These are phyloP conservation scores for Aromia moschata DNA, from an alignment of 2,888 invertebrate species.

Conservation along the genomic window DNA sequence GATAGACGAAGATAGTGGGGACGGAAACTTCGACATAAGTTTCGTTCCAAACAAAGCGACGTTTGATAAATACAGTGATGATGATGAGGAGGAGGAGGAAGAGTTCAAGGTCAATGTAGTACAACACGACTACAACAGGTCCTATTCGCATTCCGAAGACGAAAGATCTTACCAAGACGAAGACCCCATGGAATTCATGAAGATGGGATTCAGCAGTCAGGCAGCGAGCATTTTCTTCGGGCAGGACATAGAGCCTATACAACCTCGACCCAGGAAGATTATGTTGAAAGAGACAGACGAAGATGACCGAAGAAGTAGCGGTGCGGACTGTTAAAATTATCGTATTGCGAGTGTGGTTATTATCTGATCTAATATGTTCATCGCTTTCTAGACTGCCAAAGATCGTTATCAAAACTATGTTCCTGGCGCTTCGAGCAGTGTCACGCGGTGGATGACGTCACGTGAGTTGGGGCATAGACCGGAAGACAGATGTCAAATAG, in stretches of 20 bases:
- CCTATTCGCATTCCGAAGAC: slow-evolving; percentile 33
- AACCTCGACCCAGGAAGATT: slow-evolving; percentile 42
- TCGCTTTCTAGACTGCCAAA: too few species aligned
- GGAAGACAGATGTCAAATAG: too few species aligned
- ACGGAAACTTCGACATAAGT: slow-evolving; percentile 15
- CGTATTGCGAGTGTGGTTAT: background rate
- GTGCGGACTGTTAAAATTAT: slow-evolving; percentile 49
- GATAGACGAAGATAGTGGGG: background rate
- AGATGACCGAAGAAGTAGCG: slow-evolving; percentile 44
- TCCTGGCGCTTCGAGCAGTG: too few species aligned
- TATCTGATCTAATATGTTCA: too few species aligned
- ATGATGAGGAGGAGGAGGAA: slow-evolving; percentile 6
- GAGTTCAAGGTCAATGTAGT: slow-evolving; percentile 32
- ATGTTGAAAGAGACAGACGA: slow-evolving; percentile 35
- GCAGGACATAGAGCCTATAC: slow-evolving; percentile 40
- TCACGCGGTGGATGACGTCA: too few species aligned
- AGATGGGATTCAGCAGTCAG: slow-evolving; percentile 52
- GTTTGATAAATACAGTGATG: too few species aligned
- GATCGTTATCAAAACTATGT: too few species aligned
- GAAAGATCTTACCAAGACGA: slow-evolving; percentile 30
- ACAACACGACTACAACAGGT: slow-evolving; percentile 23
- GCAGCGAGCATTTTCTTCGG: slow-evolving; percentile 59
- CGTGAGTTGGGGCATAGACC: too few species aligned
- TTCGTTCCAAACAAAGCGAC: background rate
- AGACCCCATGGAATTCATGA: background rate